Evolutionary conservation across 2,113 vertebrate species (phyloP), one percentile per base, ranked within the genome.

Genomic region (Carassius gibelio): DNA sequence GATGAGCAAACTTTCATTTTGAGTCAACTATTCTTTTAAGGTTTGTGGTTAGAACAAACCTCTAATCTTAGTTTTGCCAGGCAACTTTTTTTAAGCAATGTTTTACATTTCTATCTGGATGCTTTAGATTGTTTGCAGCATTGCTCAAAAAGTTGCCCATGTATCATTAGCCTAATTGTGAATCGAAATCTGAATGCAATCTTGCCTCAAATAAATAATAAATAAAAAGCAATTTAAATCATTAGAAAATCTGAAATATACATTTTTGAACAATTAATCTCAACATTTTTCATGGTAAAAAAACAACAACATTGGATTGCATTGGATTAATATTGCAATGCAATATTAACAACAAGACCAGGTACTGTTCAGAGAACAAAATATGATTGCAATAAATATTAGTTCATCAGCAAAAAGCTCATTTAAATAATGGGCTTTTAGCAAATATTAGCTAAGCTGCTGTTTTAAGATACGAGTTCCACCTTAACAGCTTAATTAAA

Each of bases 401-500:
- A 52, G 79, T 69, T 69, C 8, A 55, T 69, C 23, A 81, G 45
- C 7, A 52, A 50, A 52, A 68, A 36, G 23, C 62, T 26, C 26
- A 81, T 81, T 81, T 81, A 8, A 87, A 69, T 69, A 69, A 81
- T 55, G 38, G 88, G 92, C 92, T 94, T 94, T 94, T 93, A 93
- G 89, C 84, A 87, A 91, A 90, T 81, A 84, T 88, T 68, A 86
- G 87, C 87, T 89, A 88, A 91, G 85, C 84, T 86, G 81, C 89
- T 84, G 83, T 90, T 91, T 88, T 91, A 92, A 90, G 83, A 88
- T 86, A 15, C 86, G 72, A 84, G 85, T 91, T 90, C 88, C 91
- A 91, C 90, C 90, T 87, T 90, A 90, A 89, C 72, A 87, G 84
- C 86, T 50, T 93, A 93, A 95, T 95, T 93, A 94, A 94, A 95